Conservation (phyloP, 2,797 vertebrate species). For the Pangasius larnaudii region DNA sequence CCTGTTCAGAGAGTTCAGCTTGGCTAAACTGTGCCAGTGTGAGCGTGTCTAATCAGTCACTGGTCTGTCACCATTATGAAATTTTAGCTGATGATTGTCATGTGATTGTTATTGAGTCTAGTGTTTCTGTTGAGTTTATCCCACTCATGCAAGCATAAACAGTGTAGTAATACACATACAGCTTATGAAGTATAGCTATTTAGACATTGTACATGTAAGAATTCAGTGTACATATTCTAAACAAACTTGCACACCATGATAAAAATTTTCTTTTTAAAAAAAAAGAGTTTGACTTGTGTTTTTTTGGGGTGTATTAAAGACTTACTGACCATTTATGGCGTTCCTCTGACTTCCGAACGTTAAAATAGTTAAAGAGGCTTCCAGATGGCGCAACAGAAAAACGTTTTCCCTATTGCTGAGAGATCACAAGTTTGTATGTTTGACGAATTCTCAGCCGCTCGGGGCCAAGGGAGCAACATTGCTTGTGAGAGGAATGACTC, state of each 20-base stretch:
- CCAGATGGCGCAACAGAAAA: not conserved
- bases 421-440: no score
- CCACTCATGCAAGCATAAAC: no score
- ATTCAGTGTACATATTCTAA: not conserved
- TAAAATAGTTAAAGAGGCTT: not conserved
- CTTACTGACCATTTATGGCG: no score
- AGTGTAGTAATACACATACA: not conserved
- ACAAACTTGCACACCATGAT: no score
- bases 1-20: constrained; percentile 1
- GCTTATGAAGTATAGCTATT: not conserved
- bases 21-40: constrained; percentile 6
- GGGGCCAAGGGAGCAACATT: no score
- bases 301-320: no score
- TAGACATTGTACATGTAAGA: not conserved
- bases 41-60: not conserved
- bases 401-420: no score
- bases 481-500: no score
- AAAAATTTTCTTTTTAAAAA: no score
- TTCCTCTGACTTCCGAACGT: not conserved
- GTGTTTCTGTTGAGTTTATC: not conserved
- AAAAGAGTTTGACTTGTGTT: no score
- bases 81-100: not conserved
- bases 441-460: not conserved
- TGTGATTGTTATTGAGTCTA: not conserved
- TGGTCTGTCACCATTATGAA: constrained; percentile 17